Evolutionary conservation across 2,113 vertebrate genomes (phyloP).

Genomic region (Camelus bactrianus): DNA sequence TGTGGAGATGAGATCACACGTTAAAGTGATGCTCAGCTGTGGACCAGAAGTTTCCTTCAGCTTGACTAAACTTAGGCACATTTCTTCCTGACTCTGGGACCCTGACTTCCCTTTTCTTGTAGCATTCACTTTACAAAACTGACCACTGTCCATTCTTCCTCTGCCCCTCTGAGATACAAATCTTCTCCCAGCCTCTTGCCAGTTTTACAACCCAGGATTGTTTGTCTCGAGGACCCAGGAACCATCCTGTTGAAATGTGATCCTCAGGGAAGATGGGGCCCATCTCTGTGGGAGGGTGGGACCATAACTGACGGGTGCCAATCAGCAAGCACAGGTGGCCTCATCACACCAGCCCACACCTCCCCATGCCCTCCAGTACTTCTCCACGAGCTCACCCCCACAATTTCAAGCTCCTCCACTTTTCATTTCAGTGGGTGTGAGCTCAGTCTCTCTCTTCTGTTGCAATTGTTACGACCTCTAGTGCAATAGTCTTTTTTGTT

Average conservation of each 20-base stretch:
- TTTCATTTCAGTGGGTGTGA: not conserved
- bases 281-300: not conserved
- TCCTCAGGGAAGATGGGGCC: accelerated
- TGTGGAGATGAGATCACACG: too few species aligned
- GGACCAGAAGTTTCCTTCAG: too few species aligned
- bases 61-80: not conserved
- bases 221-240: not conserved
- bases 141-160: not conserved
- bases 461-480: not conserved
- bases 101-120: not conserved
- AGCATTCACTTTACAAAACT: not conserved
- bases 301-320: too few species aligned
- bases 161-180: not conserved
- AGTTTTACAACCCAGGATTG: not conserved
- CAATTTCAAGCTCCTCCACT: not conserved
- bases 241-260: not conserved
- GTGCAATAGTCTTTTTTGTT: not conserved
- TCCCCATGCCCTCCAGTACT: accelerated
- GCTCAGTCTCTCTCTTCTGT: accelerated
- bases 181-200: not conserved
- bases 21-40: accelerated
- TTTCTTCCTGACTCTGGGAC: not conserved
- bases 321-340: not conserved
- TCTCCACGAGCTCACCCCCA: not conserved
- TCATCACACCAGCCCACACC: accelerated